Evolutionary conservation across 2,888 invertebrate species (phyloP).

Genomic region (Plebejus melissa): DNA sequence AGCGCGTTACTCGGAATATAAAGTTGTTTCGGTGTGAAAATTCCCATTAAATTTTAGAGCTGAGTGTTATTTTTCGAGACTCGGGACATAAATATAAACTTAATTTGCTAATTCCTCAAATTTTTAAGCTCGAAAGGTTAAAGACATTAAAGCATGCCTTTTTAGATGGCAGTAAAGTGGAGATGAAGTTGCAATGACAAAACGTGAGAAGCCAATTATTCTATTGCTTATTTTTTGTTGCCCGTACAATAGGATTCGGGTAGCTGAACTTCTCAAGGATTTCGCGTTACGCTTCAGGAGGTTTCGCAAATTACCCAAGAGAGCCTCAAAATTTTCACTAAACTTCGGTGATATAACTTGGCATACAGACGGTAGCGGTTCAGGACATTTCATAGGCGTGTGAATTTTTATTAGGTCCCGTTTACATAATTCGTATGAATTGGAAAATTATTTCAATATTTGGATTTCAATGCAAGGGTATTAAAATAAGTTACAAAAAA

Average conservation of each 20-base stretch:
- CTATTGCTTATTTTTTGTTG: constrained; percentile 49
- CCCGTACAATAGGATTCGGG: constrained; percentile 61
- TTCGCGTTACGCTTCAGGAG: constrained; percentile 63
- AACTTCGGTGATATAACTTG: not conserved
- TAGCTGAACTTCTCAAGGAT: constrained; percentile 71
- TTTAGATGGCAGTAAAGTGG: constrained; percentile 30
- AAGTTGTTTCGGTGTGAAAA: constrained; percentile 56
- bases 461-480: not conserved
- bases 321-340: constrained; percentile 35
- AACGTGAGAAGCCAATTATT: constrained; percentile 53
- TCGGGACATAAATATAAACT: not conserved
- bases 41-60: constrained; percentile 56
- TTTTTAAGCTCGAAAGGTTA: constrained; percentile 16
- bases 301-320: constrained; percentile 39
- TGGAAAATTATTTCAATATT: not conserved
- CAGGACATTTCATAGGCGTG: not conserved
- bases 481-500: not conserved
- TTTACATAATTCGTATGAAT: not conserved
- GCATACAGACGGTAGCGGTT: not conserved
- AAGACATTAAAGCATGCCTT: constrained; percentile 12
- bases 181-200: constrained; percentile 48
- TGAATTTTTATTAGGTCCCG: constrained; percentile 6
- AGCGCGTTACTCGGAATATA: constrained; percentile 59
- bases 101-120: constrained; percentile 3
- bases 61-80: constrained; percentile 10